A percentile compares a stretch with the other conserved stretches of the same genome.
These are phyloP conservation scores for Stramonita haemastoma DNA, from an alignment of 2,888 invertebrate species.

Conservation along the genomic window DNA sequence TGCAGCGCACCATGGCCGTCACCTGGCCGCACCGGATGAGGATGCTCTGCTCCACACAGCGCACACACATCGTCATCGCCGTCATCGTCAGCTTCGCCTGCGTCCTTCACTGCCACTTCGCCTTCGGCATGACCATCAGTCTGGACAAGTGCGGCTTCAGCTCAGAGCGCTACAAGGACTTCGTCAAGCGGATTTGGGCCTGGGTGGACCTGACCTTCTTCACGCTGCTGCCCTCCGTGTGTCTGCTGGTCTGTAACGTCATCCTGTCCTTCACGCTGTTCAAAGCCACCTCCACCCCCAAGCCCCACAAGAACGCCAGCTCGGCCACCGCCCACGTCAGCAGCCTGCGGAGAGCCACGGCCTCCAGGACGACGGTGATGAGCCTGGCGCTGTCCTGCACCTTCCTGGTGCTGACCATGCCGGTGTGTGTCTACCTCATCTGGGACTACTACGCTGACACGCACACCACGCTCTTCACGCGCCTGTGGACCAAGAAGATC, in stretches of 20 bases:
- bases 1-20: slow-evolving; percentile 1
- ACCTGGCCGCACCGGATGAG: background rate
- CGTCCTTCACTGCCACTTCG: background rate
- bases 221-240: background rate
- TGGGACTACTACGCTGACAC: background rate
- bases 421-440: background rate
- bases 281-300: background rate
- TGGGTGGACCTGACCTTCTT: background rate
- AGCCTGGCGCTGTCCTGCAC: background rate
- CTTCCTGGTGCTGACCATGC: slow-evolving; percentile 2
- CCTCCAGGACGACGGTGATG: background rate
- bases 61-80: background rate
- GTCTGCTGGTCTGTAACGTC: background rate
- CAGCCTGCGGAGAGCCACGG: background rate
- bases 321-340: background rate
- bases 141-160: background rate
- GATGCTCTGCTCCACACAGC: background rate
- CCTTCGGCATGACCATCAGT: background rate
- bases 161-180: background rate
- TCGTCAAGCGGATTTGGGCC: background rate
- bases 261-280: background rate
- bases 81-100: background rate
- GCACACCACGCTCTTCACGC: background rate
- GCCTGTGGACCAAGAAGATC: background rate
- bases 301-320: background rate